These are phyloP conservation scores for Diglossa cyanea DNA, from an alignment of 2,797 vertebrate species.

Conservation along the genomic window DNA sequence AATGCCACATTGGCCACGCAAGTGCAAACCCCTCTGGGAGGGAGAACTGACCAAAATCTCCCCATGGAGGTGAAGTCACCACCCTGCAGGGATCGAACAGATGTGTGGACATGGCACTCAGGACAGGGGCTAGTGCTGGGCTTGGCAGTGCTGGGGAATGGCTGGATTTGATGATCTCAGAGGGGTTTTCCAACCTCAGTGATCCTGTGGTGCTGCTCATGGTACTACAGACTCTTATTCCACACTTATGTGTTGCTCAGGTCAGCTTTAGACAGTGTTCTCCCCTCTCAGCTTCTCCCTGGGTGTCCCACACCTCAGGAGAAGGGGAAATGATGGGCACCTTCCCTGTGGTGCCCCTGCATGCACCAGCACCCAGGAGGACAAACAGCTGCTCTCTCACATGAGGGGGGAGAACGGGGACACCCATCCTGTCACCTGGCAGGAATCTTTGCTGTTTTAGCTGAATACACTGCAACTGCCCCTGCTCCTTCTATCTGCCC, in stretches of 20 bases:
- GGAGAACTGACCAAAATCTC: not conserved
- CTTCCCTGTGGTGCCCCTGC: accelerated
- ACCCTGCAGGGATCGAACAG: not conserved
- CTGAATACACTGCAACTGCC: not conserved
- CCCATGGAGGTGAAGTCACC: not conserved
- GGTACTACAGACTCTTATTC: accelerated
- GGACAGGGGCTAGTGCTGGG: not conserved
- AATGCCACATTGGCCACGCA: not conserved
- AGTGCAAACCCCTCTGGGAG: not conserved
- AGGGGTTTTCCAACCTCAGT: not conserved
- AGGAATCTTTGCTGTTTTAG: not conserved
- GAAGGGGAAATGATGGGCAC: not conserved
- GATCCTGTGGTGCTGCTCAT: not conserved
- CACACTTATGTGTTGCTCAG: not conserved
- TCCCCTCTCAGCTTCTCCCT: not conserved
- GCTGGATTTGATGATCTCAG: not conserved
- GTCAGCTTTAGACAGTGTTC: not conserved
- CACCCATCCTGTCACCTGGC: not conserved
- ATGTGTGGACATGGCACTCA: not conserved
- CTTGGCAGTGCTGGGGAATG: not conserved
- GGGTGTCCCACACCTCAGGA: not conserved
- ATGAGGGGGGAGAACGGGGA: accelerated
- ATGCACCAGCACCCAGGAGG: not conserved
- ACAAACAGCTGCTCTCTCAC: not conserved
- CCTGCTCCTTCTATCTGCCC: not conserved